These are phyloP conservation scores for Keiferia lycopersicella DNA, from an alignment of 2,888 invertebrate species.

Conservation along the genomic window DNA sequence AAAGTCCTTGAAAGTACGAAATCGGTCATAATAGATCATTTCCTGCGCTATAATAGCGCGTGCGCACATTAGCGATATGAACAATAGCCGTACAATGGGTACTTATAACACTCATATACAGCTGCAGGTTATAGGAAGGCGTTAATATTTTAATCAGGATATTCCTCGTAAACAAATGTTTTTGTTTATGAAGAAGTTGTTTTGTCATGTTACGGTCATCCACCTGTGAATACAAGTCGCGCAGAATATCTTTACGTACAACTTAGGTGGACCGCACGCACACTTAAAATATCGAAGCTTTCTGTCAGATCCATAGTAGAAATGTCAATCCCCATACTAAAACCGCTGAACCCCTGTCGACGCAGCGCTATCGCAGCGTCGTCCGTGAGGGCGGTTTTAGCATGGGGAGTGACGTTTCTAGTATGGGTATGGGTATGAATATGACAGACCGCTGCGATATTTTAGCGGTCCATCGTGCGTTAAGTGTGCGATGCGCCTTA, in stretches of 20 bases:
- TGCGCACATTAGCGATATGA: background rate
- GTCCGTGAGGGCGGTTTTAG: no score
- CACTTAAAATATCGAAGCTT: no score
- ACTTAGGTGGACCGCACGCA: no score
- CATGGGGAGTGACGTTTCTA: no score
- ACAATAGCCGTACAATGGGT: constrained; percentile 17
- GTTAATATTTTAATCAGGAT: constrained; percentile 12
- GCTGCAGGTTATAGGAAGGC: constrained; percentile 10
- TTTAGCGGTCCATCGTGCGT: no score
- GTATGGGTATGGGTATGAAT: no score
- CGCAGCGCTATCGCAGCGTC: no score
- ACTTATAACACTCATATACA: constrained; percentile 6
- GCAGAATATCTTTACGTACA: background rate
- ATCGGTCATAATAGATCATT: constrained; percentile 18
- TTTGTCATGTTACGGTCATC: background rate
- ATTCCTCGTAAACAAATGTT: constrained; percentile 4
- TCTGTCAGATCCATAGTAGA: no score
- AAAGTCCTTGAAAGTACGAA: constrained; percentile 1
- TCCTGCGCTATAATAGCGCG: constrained; percentile 4
- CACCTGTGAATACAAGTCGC: background rate
- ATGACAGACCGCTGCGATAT: no score
- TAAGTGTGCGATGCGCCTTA: no score
- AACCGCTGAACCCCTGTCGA: no score
- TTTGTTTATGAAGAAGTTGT: background rate
- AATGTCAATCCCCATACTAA: no score